Conservation (phyloP, 2,113 vertebrate genomes). For the Platysternon megacephalum region DNA sequence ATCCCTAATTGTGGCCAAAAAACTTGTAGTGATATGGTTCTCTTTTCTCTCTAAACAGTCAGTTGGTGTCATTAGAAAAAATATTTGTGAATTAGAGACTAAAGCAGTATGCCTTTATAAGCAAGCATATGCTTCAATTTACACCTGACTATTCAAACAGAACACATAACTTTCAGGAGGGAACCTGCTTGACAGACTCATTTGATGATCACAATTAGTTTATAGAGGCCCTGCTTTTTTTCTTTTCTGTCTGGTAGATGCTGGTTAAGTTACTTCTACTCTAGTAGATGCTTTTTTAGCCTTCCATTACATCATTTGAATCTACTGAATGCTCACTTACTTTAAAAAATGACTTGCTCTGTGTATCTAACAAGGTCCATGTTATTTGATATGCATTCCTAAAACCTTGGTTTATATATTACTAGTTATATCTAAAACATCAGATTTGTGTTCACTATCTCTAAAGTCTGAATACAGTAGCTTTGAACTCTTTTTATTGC, state of each 20-base stretch:
- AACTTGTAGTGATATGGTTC: not conserved
- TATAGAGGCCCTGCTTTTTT: not conserved
- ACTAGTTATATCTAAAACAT: not conserved
- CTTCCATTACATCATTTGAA: not conserved
- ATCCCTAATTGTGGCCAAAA: too few species aligned
- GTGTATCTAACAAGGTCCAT: not conserved
- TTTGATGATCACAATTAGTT: not conserved
- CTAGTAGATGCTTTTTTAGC: not conserved
- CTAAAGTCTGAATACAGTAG: fast-evolving
- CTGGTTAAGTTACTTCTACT: not conserved
- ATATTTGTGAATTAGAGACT: not conserved
- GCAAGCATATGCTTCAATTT: not conserved
- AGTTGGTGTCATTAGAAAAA: not conserved
- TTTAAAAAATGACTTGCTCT: not conserved
- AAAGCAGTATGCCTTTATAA: not conserved
- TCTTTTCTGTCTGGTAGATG: not conserved
- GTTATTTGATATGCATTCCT: not conserved
- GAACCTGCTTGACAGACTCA: not conserved
- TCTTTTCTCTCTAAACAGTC: not conserved
- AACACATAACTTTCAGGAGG: not conserved
- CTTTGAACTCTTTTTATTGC: not conserved
- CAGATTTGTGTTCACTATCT: not conserved
- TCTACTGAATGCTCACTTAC: not conserved
- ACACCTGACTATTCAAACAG: not conserved
- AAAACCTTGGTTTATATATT: not conserved